Conservation (phyloP, 1,140 invertebrate species). For the Pseudomyrmex cubaensis region DNA sequence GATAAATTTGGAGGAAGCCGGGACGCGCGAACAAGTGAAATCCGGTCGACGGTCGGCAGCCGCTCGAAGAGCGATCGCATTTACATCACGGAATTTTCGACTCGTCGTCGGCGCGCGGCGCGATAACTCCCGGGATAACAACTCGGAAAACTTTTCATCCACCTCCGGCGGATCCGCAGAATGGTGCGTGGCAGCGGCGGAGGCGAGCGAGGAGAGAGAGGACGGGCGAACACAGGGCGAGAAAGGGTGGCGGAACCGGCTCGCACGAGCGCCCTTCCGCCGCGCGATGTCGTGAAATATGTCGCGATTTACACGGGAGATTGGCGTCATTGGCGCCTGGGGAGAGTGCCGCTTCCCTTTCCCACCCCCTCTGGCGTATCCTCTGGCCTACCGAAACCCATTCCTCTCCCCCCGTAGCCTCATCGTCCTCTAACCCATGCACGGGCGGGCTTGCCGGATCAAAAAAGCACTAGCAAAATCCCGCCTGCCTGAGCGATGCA, state of each 20-base stretch:
- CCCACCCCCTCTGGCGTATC: slow-evolving; percentile 31
- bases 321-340: slow-evolving; percentile 84
- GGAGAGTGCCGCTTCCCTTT: slow-evolving; percentile 68
- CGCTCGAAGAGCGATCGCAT: slow-evolving; percentile 29
- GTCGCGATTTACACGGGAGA: slow-evolving; percentile 85
- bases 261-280: slow-evolving; percentile 25
- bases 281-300: slow-evolving; percentile 82
- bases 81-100: slow-evolving; percentile 63
- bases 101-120: slow-evolving; percentile 33
- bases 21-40: slow-evolving; percentile 30
- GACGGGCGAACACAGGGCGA: background rate
- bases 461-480: slow-evolving; percentile 84
- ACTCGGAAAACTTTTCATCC: slow-evolving; percentile 74
- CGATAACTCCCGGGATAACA: slow-evolving; percentile 73
- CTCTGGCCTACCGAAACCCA: slow-evolving; percentile 42
- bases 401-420: slow-evolving; percentile 21
- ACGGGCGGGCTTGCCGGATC: slow-evolving; percentile 74
- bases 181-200: slow-evolving; percentile 7
- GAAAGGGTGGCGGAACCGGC: slow-evolving; percentile 23
- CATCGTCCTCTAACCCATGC: slow-evolving; percentile 51
- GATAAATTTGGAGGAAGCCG: slow-evolving; percentile 6
- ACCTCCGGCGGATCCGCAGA: slow-evolving; percentile 54
- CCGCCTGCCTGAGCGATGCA: slow-evolving; percentile 77
- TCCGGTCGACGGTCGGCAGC: background rate
- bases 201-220: slow-evolving; percentile 14